Conservation (phyloP, 2,113 vertebrate species). For the Camelus dromedarius region DNA sequence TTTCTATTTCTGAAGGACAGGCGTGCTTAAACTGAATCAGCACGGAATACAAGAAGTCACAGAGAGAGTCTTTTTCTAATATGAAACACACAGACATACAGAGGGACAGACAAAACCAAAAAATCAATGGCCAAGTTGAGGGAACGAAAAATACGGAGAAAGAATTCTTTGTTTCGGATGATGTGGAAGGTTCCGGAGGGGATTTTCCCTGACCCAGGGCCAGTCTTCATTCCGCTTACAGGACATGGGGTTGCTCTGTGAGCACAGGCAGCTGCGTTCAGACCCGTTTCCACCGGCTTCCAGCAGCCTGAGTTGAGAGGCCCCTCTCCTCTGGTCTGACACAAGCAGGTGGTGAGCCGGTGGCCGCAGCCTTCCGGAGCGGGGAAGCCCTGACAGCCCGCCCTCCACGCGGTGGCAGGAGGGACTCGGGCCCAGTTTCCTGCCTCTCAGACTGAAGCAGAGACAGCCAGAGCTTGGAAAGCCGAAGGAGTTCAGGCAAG, state of each 20-base stretch:
- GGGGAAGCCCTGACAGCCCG: rapidly evolving
- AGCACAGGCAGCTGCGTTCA: not conserved
- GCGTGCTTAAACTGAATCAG: not conserved
- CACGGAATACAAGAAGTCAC: not conserved
- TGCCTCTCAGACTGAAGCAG: too few species aligned
- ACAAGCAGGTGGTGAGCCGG: rapidly evolving
- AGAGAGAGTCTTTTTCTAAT: not conserved
- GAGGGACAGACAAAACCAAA: not conserved
- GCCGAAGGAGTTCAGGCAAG: rapidly evolving
- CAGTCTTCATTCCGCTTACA: not conserved
- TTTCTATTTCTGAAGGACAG: not conserved
- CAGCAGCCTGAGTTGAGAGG: not conserved
- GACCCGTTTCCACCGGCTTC: not conserved
- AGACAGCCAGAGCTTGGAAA: not conserved
- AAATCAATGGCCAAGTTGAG: not conserved
- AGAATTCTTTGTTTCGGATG: not conserved
- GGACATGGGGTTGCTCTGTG: not conserved
- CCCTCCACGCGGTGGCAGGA: not conserved
- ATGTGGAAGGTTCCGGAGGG: not conserved
- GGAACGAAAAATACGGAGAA: not conserved
- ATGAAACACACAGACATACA: not conserved
- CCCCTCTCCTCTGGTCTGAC: not conserved
- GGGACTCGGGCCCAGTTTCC: too few species aligned
- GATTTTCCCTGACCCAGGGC: not conserved
- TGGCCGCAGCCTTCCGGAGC: not conserved